A percentile compares a stretch with the other conserved stretches of the same genome.
phyloP scores from a whole-genome alignment of 2,888 invertebrate genomes.

The Craniophora ligustri region DNA sequence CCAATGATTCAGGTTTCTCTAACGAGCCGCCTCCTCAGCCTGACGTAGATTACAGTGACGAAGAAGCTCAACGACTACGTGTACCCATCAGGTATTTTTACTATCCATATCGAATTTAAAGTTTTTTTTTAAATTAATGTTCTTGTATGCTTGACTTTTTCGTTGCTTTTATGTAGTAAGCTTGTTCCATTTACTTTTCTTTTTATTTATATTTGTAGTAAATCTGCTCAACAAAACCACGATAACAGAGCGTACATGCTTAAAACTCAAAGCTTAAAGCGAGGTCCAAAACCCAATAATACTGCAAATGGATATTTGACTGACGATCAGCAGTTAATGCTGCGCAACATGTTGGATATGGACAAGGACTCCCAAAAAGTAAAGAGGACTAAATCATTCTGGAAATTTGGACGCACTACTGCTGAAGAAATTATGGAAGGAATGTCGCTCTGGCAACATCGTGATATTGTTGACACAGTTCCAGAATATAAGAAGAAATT shows the following conservation, averaged over 20 bases:
- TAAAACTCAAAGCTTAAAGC: constrained; percentile 84
- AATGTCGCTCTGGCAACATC: constrained; percentile 95
- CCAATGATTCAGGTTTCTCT: constrained; percentile 97
- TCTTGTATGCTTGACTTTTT: constrained; percentile 59
- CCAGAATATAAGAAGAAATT: constrained; percentile 86
- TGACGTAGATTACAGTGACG: constrained; percentile 96
- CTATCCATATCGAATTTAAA: not conserved
- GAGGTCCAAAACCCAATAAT: constrained; percentile 75
- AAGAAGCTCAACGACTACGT: constrained; percentile 91
- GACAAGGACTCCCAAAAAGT: constrained; percentile 91
- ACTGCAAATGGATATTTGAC: constrained; percentile 84
- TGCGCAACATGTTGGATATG: constrained; percentile 85
- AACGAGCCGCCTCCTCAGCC: constrained; percentile 96
- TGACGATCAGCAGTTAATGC: constrained; percentile 87
- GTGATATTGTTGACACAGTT: constrained; percentile 93
- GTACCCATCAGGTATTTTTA: constrained; percentile 89
- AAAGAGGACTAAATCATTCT: constrained; percentile 95
- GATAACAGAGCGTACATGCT: constrained; percentile 80
- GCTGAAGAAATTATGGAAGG: constrained; percentile 94
- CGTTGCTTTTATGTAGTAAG: constrained; percentile 65
- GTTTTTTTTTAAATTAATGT: constrained; percentile 12
- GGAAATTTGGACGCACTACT: constrained; percentile 93
- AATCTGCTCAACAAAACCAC: constrained; percentile 76
- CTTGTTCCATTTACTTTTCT: constrained; percentile 63
- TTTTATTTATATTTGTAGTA: constrained; percentile 79